Evolutionary conservation across 2,797 vertebrate species (phyloP).

Genomic region (Pelochelys cantorii): DNA sequence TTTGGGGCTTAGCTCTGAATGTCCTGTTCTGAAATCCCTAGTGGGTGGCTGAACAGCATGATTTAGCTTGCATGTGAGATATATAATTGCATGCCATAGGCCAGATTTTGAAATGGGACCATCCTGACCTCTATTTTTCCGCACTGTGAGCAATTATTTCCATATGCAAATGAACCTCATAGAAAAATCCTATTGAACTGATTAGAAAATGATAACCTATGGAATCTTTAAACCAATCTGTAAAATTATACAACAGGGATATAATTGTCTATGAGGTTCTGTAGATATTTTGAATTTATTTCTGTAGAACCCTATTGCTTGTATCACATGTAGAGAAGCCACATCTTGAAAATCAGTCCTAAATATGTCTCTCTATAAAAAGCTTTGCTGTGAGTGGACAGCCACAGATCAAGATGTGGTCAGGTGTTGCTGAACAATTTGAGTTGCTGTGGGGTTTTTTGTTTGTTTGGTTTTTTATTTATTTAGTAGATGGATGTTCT

Average conservation of each 20-base stretch:
- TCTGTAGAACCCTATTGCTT: background rate
- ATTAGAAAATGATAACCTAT: background rate
- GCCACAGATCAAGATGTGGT: background rate
- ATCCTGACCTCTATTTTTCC: background rate
- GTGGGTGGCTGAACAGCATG: background rate
- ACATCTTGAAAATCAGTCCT: background rate
- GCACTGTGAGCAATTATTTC: slow-evolving; percentile 10
- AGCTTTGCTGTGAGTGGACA: background rate
- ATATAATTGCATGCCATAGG: background rate
- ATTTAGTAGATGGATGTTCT: background rate
- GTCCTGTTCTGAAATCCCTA: background rate
- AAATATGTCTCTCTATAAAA: background rate
- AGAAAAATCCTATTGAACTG: background rate
- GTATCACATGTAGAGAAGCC: background rate
- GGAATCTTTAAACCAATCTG: background rate
- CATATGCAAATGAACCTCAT: background rate
- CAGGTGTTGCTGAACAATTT: background rate
- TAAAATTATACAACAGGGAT: background rate
- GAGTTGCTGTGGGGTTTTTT: background rate
- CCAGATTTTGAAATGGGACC: background rate
- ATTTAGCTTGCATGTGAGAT: fast-evolving
- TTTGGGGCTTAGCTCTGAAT: background rate
- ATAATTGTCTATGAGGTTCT: background rate
- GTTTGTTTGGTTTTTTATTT: background rate
- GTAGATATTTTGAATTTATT: background rate